Evolutionary conservation across 2,797 vertebrate genomes (phyloP).

Genomic region (Gobio occitaniae): DNA sequence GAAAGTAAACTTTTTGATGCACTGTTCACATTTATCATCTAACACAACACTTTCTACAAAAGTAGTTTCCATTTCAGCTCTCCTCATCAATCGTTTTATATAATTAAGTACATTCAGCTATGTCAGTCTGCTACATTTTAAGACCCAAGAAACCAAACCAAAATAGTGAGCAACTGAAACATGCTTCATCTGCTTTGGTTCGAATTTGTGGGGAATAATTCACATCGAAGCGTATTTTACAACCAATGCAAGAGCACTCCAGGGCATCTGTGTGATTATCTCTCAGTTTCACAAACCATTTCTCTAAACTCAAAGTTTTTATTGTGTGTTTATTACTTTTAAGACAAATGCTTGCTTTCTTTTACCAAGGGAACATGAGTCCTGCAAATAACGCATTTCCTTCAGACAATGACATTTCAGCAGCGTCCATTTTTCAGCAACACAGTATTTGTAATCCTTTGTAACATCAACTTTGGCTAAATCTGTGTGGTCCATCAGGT

Average conservation of each 20-base stretch:
- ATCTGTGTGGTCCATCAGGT: slow-evolving; percentile 16
- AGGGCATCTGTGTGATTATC: slow-evolving; percentile 24
- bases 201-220: slow-evolving; percentile 26
- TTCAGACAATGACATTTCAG: not conserved
- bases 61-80: not conserved
- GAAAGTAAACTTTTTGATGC: slow-evolving; percentile 11
- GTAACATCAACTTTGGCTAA: not conserved
- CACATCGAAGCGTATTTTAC: slow-evolving; percentile 5
- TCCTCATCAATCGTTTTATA: not conserved
- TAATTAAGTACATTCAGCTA: not conserved
- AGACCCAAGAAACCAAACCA: not conserved
- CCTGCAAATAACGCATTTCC: not conserved
- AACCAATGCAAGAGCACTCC: slow-evolving; percentile 17
- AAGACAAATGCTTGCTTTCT: not conserved
- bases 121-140: not conserved
- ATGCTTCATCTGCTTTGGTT: not conserved
- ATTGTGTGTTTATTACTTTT: slow-evolving; percentile 37
- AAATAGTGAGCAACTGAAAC: slow-evolving; percentile 26
- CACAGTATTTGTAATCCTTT: slow-evolving; percentile 5
- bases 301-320: slow-evolving; percentile 19
- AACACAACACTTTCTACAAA: not conserved
- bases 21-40: not conserved
- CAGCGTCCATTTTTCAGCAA: not conserved
- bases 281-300: slow-evolving; percentile 32
- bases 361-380: slow-evolving; percentile 6